Conservation (phyloP, 2,888 invertebrate species). For the Hypena proboscidalis region DNA sequence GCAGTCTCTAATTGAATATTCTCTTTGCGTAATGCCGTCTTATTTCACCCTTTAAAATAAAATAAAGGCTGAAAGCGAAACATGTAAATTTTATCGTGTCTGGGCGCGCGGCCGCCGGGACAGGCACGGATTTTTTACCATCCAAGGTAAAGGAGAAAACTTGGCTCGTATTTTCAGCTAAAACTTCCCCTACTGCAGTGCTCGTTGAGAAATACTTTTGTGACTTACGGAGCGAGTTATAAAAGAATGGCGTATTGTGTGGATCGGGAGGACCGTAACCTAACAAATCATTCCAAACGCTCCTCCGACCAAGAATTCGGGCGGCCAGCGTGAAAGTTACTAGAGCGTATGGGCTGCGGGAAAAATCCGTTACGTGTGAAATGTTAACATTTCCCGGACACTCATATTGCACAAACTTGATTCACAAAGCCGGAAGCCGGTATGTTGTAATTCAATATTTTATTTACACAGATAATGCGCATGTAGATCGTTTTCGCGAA, state of each 20-base stretch:
- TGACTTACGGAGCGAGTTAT: conserved; percentile 76
- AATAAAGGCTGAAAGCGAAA: conserved; percentile 79
- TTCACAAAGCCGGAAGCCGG: conserved; percentile 31
- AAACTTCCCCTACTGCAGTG: conserved; percentile 76
- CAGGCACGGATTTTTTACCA: conserved; percentile 70
- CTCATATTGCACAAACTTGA: conserved; percentile 34
- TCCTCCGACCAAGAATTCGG: conserved; percentile 50
- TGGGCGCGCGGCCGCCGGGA: conserved; percentile 66
- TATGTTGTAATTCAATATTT: conserved; percentile 30
- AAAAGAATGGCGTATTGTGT: conserved; percentile 70
- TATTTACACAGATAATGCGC: conserved; percentile 11
- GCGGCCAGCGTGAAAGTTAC: conserved; percentile 50
- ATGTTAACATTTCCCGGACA: conserved; percentile 34
- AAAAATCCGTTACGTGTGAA: conserved; percentile 32
- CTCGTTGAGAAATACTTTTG: conserved; percentile 75
- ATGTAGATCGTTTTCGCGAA: conserved; percentile 24
- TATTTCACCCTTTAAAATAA: conserved; percentile 83
- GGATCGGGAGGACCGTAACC: conserved; percentile 51
- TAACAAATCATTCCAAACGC: conserved; percentile 67
- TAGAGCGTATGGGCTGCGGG: conserved; percentile 42
- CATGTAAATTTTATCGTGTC: conserved; percentile 84
- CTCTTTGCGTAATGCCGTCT: conserved; percentile 79
- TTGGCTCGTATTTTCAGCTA: conserved; percentile 80
- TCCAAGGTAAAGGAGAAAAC: conserved; percentile 74
- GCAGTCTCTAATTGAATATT: conserved; percentile 82